These are phyloP conservation scores for Zaprionus capensis DNA, from an alignment of 1,140 invertebrate species.

Conservation along the genomic window DNA sequence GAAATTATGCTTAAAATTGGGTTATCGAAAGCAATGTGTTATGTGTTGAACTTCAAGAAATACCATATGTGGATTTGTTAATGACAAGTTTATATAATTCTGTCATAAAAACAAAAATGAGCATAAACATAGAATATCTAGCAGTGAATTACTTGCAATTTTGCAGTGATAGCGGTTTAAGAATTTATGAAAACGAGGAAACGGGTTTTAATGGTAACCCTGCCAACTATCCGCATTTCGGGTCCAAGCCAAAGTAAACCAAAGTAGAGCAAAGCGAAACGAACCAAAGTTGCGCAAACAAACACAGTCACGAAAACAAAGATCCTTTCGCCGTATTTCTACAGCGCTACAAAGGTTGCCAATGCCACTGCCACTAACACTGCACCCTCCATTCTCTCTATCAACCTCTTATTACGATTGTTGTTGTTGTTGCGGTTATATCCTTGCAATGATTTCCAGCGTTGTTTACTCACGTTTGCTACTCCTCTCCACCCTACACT, in stretches of 20 bases:
- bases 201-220: conserved; percentile 43
- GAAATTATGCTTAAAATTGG: no score
- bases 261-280: conserved; percentile 15
- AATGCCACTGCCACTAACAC: conserved; percentile 53
- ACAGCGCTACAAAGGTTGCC: conserved; percentile 49
- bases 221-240: conserved; percentile 46
- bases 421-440: conserved; percentile 51
- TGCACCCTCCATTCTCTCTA: neutral
- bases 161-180: conserved; percentile 48
- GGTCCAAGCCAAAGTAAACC: conserved; percentile 6
- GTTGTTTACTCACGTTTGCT: conserved; percentile 58
- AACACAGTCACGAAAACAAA: conserved; percentile 55
- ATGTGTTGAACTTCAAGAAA: no score
- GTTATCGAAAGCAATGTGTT: no score
- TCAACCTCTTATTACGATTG: neutral
- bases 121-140: no score
- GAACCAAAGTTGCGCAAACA: conserved; percentile 45
- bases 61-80: no score
- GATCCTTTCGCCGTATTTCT: conserved; percentile 39
- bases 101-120: no score
- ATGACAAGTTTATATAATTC: no score
- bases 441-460: conserved; percentile 58
- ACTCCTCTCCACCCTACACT: neutral
- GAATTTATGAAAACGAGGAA: conserved; percentile 54
- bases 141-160: conserved; percentile 39